These are phyloP conservation scores for Rhabdomys dilectus DNA, from an alignment of 2,113 vertebrate genomes.

Conservation along the genomic window DNA sequence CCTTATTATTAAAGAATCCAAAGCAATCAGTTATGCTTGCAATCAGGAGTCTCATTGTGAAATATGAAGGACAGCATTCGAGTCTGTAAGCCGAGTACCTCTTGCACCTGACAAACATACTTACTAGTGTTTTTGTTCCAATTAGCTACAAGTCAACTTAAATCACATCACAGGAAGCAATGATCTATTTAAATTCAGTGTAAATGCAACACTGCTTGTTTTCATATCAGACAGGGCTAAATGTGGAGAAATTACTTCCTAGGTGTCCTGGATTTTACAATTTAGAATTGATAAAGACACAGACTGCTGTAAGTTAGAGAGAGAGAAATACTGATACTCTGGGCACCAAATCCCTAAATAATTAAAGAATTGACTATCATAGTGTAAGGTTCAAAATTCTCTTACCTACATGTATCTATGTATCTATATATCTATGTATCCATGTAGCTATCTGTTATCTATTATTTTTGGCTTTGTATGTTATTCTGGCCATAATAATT, in stretches of 20 bases:
- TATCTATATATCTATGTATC: too few relatives aligned
- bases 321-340: slow-evolving; percentile 41
- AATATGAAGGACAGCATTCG: neutral
- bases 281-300: neutral
- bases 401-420: neutral
- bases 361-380: slow-evolving; percentile 12
- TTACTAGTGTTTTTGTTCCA: slow-evolving; percentile 69
- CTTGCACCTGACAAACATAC: slow-evolving; percentile 13
- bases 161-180: slow-evolving; percentile 58
- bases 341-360: neutral
- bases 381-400: neutral
- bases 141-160: slow-evolving; percentile 61
- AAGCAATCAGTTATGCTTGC: too few relatives aligned
- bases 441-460: too few relatives aligned
- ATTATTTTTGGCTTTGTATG: neutral
- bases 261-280: slow-evolving; percentile 2
- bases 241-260: neutral
- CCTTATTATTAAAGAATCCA: neutral
- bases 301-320: neutral
- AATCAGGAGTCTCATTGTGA: neutral
- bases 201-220: slow-evolving; percentile 33
- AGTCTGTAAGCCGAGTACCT: neutral
- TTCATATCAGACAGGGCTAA: neutral
- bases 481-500: neutral
- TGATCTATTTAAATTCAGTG: slow-evolving; percentile 67